These are phyloP conservation scores for Melolontha melolontha DNA, from an alignment of 2,888 invertebrate species.

Conservation along the genomic window DNA sequence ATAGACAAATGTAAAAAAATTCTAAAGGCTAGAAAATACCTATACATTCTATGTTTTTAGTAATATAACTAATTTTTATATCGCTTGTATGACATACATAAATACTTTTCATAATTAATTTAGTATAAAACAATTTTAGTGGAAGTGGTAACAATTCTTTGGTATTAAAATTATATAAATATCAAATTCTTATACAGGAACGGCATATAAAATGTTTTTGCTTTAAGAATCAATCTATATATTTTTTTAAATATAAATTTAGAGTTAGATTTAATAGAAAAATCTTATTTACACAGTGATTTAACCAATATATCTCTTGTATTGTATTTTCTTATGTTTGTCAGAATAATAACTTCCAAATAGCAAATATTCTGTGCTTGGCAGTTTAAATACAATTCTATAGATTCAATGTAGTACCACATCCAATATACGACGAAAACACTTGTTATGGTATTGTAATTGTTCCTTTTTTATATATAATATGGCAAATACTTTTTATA, in stretches of 20 bases:
- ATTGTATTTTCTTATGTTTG: slow-evolving; percentile 7
- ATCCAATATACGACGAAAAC: background rate
- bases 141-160: slow-evolving; percentile 36
- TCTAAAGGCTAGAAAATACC: too few species aligned
- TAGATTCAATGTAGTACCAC: slow-evolving; percentile 6
- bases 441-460: background rate
- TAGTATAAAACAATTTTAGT: slow-evolving; percentile 5
- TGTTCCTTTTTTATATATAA: slow-evolving; percentile 12
- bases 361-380: slow-evolving; percentile 23
- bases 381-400: slow-evolving; percentile 24
- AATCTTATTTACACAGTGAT: slow-evolving; percentile 34
- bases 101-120: slow-evolving; percentile 19
- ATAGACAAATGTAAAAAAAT: too few species aligned
- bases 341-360: background rate
- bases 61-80: too few species aligned
- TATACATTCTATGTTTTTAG: too few species aligned
- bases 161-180: slow-evolving; percentile 22
- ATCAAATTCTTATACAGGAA: background rate
- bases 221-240: slow-evolving; percentile 6
- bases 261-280: slow-evolving; percentile 7
- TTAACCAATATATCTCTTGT: slow-evolving; percentile 10
- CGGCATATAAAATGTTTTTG: background rate
- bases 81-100: background rate
- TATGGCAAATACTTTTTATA: slow-evolving; percentile 8
- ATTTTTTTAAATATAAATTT: background rate